phyloP scores from a whole-genome alignment of 2,113 vertebrate genomes.

The Ciconia stormi region DNA sequence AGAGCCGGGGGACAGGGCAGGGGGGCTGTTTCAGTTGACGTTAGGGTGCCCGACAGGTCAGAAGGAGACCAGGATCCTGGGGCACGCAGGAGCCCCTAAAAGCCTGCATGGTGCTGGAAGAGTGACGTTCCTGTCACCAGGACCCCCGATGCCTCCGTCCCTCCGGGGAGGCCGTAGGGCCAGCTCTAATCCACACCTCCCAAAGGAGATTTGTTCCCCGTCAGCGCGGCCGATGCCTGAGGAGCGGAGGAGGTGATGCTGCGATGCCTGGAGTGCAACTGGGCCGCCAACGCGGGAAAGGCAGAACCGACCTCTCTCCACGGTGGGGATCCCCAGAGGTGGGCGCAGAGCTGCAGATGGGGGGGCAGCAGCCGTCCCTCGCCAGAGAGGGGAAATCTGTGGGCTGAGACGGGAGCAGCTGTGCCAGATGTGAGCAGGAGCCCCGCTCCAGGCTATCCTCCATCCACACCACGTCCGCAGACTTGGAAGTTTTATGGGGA shows the following conservation, averaged over 20 bases:
- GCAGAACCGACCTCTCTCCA: neutral
- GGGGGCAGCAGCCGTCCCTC: fast-evolving
- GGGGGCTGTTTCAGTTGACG: neutral
- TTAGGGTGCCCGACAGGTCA: neutral
- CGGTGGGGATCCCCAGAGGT: neutral
- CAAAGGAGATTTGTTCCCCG: neutral
- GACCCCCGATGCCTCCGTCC: neutral
- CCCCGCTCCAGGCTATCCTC: neutral
- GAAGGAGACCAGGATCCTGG: neutral
- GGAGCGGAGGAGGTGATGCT: neutral
- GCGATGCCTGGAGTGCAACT: neutral
- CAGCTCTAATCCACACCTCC: neutral
- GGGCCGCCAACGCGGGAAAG: neutral
- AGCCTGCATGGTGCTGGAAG: neutral
- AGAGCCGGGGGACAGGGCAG: neutral
- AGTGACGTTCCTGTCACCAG: neutral
- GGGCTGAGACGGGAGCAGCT: neutral
- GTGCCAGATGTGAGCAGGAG: neutral
- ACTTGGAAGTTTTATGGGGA: neutral
- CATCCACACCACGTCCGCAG: neutral
- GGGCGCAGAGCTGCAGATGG: neutral
- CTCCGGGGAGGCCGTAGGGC: neutral
- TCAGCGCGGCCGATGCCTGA: fast-evolving
- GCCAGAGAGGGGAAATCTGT: neutral
- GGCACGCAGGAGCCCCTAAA: neutral